Conservation (phyloP, 2,113 vertebrate species). For the Zosterops lateralis region DNA sequence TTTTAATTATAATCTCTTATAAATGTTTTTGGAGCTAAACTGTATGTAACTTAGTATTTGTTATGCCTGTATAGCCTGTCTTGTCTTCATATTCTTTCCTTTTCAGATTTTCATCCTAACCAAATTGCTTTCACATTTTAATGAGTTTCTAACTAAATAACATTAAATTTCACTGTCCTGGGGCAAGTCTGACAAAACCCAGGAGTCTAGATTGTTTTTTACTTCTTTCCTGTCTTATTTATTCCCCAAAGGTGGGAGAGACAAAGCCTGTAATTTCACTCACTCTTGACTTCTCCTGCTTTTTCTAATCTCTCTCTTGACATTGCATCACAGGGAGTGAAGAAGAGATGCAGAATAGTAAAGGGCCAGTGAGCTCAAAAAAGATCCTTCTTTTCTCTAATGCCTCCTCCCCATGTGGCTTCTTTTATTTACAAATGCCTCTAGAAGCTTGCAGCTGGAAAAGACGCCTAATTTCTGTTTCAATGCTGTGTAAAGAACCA, state of each 20-base stretch:
- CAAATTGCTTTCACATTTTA: neutral
- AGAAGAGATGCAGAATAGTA: neutral
- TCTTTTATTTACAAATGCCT: neutral
- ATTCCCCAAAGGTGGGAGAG: neutral
- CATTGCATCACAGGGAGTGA: neutral
- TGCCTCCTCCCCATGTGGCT: neutral
- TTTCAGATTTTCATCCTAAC: neutral
- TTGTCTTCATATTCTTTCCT: neutral
- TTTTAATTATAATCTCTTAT: neutral
- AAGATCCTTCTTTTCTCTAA: neutral
- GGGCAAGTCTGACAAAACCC: neutral
- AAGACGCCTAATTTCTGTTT: neutral
- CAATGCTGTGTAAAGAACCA: neutral
- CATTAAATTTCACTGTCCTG: neutral
- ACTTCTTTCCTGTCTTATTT: neutral
- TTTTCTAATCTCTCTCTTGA: neutral
- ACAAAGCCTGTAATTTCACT: neutral
- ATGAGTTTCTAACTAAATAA: neutral
- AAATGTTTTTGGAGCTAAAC: neutral
- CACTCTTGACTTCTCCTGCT: neutral
- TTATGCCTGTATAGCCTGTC: neutral
- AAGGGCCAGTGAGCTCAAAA: neutral
- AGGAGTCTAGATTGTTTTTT: neutral
- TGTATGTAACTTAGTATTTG: neutral
- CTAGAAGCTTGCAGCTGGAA: neutral